Percentiles rank a stretch among this genome's conserved stretches.
Conservation (phyloP, 2,888 invertebrate genomes). For the Oscheius sp. region DNA sequence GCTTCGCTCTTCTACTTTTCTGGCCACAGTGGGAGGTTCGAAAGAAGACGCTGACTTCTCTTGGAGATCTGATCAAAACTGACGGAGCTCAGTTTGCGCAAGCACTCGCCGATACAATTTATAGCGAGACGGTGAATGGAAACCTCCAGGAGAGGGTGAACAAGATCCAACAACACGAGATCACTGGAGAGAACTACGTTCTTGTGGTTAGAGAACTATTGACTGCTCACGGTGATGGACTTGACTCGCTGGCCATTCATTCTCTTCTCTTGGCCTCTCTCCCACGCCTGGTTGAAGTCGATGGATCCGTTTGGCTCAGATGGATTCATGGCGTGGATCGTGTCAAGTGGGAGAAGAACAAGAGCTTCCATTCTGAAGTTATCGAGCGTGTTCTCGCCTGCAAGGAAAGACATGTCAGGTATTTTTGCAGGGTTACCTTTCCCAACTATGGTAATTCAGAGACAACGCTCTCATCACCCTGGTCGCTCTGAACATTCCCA, state of each 20-base stretch:
- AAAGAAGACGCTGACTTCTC: constrained; percentile 41
- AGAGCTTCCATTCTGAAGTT: constrained; percentile 46
- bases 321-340: constrained; percentile 56
- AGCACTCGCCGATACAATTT: constrained; percentile 49
- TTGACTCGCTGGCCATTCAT: constrained; percentile 53
- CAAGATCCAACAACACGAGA: constrained; percentile 1
- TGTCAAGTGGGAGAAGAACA: constrained; percentile 48
- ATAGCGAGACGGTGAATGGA: constrained; percentile 47
- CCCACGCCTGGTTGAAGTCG: constrained; percentile 57
- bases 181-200: constrained; percentile 15
- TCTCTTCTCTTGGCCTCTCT: constrained; percentile 54
- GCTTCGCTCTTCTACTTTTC: constrained; percentile 49
- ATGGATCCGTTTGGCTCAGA: constrained; percentile 64
- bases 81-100: constrained; percentile 48
- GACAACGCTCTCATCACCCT: constrained; percentile 95
- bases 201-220: background rate
- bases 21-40: constrained; percentile 55
- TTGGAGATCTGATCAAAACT: constrained; percentile 37
- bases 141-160: constrained; percentile 36
- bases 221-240: constrained; percentile 29
- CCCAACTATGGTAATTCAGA: constrained; percentile 78
- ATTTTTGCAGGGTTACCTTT: background rate
- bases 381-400: constrained; percentile 51
- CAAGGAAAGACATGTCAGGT: constrained; percentile 46
- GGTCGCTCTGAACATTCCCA: constrained; percentile 83